Evolutionary conservation across 2,113 vertebrate genomes (phyloP), one percentile per base, ranked within the genome.

Genomic region (Setophaga petechia): DNA sequence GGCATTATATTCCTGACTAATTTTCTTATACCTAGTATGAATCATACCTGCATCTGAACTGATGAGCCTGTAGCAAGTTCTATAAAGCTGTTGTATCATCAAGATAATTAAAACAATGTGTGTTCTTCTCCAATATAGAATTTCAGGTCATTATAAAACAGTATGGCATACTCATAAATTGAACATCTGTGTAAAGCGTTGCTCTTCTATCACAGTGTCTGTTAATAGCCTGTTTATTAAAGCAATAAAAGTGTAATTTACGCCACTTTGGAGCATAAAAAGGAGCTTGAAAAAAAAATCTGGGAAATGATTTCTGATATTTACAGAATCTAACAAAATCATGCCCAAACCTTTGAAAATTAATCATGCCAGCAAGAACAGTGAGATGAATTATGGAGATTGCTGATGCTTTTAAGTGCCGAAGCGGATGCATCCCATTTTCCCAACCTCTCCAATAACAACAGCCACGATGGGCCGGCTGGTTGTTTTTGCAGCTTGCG

Each of bases 141-240:
- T 90, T 77, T 87, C 80, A 84, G 84, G 68, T 79, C 57, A 80
- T 51, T 93, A 41, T 55, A 86, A 92, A 61, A 28, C 16, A 84
- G 22, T n/a, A 15, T 12, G 46, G 14, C 27, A 71, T 55, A 51
- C 67, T 71, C 49, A 75, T 23, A 75, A 92, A 76, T 35, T 39
- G 74, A 91, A 47, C 14, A 2, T 25, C 58, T 74, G 22, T 24
- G 12, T 63, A 74, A 88, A 83, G 44, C 2, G 3, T 58, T 81
- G 61, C 23, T 39, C 24, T 63, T 28, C n/a, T 79, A 43, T 47
- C 58, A 89, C n/a, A 80, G 44, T 39, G 23, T 39, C 74, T 82
- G 24, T 44, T 94, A 94, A 79, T 43, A 76, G n/a, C 31, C 27
- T 59, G 44, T 59, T 89, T 80, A 87, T 94, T 91, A 87, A 91